Conservation (phyloP, 1,140 invertebrate genomes). For the Bombus picipes region DNA sequence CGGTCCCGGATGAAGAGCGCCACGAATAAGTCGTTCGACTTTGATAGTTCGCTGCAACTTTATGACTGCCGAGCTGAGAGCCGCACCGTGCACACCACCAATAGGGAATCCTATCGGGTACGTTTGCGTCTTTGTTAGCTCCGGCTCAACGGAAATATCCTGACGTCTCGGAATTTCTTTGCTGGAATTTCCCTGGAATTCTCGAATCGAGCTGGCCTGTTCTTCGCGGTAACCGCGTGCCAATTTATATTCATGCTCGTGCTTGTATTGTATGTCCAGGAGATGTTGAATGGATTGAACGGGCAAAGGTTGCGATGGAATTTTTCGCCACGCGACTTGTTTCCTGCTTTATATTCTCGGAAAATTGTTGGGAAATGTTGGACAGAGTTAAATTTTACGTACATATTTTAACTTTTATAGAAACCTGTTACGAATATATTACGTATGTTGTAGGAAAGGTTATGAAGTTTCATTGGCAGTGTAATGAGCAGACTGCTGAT, state of each 20-base stretch:
- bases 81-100: not conserved
- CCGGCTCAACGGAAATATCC: not conserved
- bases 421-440: too few relatives aligned
- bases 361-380: not conserved
- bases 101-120: constrained; percentile 5
- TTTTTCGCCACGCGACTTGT: not conserved
- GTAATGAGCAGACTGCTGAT: too few relatives aligned
- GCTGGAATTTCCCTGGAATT: constrained; percentile 10
- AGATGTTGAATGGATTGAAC: not conserved
- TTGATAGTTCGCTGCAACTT: constrained; percentile 23
- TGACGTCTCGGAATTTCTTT: constrained; percentile 26
- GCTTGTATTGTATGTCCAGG: not conserved
- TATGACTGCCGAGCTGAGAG: not conserved
- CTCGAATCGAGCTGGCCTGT: not conserved
- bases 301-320: not conserved
- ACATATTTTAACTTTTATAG: too few relatives aligned
- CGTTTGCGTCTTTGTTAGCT: constrained; percentile 35
- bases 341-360: not conserved
- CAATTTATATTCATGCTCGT: constrained; percentile 31
- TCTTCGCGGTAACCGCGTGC: not conserved
- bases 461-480: too few relatives aligned
- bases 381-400: not conserved
- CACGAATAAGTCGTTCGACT: constrained; percentile 18
- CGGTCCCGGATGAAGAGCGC: constrained; percentile 36
- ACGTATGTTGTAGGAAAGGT: too few relatives aligned